A percentile compares a stretch with the other conserved stretches of the same genome.
Conservation (phyloP, 1,140 invertebrate species). For the Temnothorax nylanderi region DNA sequence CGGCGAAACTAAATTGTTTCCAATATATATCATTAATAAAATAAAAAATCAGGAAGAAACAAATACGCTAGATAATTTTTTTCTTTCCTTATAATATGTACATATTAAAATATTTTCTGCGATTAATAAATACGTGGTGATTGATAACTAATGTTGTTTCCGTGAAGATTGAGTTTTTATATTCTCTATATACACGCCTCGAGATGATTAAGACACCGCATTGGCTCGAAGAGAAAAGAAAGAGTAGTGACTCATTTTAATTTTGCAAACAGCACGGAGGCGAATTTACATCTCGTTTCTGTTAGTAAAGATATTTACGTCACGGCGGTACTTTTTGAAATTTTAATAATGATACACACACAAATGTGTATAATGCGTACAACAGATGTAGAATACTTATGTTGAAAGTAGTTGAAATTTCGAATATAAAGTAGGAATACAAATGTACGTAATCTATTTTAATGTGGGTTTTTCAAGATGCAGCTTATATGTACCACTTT, state of each 20-base stretch:
- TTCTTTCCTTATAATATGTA: background rate
- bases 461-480: background rate
- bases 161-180: background rate
- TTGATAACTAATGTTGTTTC: background rate
- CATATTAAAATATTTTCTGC: background rate
- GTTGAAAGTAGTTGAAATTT: constrained; percentile 7
- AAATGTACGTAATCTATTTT: constrained; percentile 10
- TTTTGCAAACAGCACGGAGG: constrained; percentile 5
- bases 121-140: background rate
- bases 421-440: constrained; percentile 2
- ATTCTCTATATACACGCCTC: background rate
- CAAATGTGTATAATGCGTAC: background rate
- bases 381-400: background rate
- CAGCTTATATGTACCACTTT: background rate
- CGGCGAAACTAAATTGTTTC: background rate
- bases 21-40: constrained; percentile 11
- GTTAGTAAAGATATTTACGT: background rate
- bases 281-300: constrained; percentile 26
- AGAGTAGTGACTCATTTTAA: background rate
- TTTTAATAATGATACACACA: constrained; percentile 21
- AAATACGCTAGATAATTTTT: background rate
- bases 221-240: background rate
- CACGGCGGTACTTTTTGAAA: background rate
- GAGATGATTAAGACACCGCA: background rate
- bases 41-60: background rate